Evolutionary conservation across 2,888 invertebrate species (phyloP), one percentile per base, ranked within the genome.

Genomic region (Eupsilia transversa): DNA sequence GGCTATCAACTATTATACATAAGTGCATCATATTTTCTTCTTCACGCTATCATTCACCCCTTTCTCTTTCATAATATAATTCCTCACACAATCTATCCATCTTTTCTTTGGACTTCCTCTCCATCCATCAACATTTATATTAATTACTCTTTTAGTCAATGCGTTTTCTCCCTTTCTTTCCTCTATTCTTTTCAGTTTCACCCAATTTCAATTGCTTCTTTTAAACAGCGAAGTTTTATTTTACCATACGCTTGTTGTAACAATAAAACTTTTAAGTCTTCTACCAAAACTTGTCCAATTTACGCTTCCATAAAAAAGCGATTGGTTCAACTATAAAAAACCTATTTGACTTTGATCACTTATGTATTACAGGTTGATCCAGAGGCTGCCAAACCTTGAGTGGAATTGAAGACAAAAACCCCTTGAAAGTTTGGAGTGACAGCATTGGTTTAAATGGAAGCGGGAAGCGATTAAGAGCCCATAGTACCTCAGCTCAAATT

Each of bases 401-500:
- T 82, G 89, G 88, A 86, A 84, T 87, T 89, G 75, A 90, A 89
- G 89, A 92, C 88, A 91, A 92, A 92, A 93, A 90, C 87, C 89
- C 72, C 91, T 92, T 86, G 85, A 90, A 92, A 91, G 88, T 92
- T 91, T 89, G 49, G 71, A 88, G 88, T 85, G 71, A 79, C 57
- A 64, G 57, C 38, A 66, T 20, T 83, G 88, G 84, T 60, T 1
- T 74, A 87, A 86, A 49, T 63, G 66, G 0, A 72, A 80, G 77
- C 38, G 38, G 38, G 12, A 7, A 57, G 79, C 72, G 77, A 27
- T 35, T 12, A 38, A 38, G 1, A 10, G 9, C n/a, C n/a, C n/a
- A n/a, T n/a, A n/a, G n/a, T n/a, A n/a, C n/a, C n/a, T n/a, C n/a
- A n/a, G n/a, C n/a, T n/a, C n/a, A n/a, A n/a, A n/a, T n/a, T n/a